Conservation (phyloP, 1,140 invertebrate genomes). For the Lasioglossum baleicum region DNA sequence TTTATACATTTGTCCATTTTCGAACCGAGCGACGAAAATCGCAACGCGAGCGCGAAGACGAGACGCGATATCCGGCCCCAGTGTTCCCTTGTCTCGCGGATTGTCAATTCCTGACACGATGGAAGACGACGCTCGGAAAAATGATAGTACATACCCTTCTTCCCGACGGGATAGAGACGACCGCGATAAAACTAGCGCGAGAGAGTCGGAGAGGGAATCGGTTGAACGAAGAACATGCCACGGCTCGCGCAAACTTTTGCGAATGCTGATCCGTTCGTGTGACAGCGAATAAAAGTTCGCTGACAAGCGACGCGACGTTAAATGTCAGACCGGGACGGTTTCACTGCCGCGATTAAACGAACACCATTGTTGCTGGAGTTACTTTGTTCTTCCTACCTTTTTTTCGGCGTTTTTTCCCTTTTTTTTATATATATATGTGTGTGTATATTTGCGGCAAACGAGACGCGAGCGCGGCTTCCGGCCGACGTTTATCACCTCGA, state of each 20-base stretch:
- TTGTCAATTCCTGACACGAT: neutral
- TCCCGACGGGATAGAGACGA: neutral
- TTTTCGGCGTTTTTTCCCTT: too few species aligned
- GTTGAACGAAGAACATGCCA: neutral
- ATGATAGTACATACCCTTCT: neutral
- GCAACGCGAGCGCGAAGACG: neutral
- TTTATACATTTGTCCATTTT: conserved; percentile 14
- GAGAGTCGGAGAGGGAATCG: neutral
- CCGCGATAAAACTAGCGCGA: too few species aligned
- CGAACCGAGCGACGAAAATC: neutral
- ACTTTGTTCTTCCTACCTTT: neutral
- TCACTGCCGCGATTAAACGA: neutral
- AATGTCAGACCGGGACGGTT: neutral
- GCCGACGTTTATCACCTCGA: too few species aligned
- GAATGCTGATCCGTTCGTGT: conserved; percentile 18
- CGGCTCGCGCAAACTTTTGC: conserved; percentile 6
- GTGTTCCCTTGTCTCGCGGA: neutral
- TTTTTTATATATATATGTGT: too few species aligned
- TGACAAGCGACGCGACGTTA: neutral
- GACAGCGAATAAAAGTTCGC: conserved; percentile 31
- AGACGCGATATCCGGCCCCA: neutral
- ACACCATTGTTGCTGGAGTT: neutral
- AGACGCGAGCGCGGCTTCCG: too few species aligned
- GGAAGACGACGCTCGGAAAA: neutral
- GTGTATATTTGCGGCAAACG: too few species aligned